These are phyloP conservation scores for Harpalus rubripes DNA, from an alignment of 2,888 invertebrate genomes.

Conservation along the genomic window DNA sequence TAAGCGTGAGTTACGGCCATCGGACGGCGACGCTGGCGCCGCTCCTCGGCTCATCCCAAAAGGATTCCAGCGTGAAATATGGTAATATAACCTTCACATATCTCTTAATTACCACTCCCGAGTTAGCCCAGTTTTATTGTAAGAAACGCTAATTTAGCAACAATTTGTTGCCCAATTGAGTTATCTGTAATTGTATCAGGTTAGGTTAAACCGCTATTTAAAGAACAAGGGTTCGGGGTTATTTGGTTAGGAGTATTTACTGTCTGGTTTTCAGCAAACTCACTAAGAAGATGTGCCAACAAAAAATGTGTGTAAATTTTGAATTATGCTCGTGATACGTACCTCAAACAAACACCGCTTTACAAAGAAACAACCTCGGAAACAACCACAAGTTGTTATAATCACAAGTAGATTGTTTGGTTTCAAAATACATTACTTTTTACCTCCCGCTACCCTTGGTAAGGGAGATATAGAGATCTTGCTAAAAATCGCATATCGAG, in stretches of 20 bases:
- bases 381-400: too few species aligned
- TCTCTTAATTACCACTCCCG: constrained; percentile 62
- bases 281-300: background rate
- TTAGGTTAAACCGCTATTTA: constrained; percentile 1
- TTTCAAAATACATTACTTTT: too few species aligned
- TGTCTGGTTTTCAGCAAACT: constrained; percentile 16
- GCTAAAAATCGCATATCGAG: too few species aligned
- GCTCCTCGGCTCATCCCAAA: constrained; percentile 60
- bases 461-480: too few species aligned
- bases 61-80: constrained; percentile 66
- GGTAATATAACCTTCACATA: constrained; percentile 67
- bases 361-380: too few species aligned
- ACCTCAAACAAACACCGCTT: background rate
- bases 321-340: background rate
- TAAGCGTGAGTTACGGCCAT: constrained; percentile 63
- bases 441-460: too few species aligned
- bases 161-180: constrained; percentile 50
- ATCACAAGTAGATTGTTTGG: too few species aligned
- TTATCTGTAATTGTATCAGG: constrained; percentile 63
- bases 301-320: constrained; percentile 1
- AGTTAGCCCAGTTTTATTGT: constrained; percentile 35
- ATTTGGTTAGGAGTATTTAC: constrained; percentile 39
- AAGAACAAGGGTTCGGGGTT: constrained; percentile 21
- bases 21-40: constrained; percentile 38
- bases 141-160: constrained; percentile 53